phyloP scores from a whole-genome alignment of 2,888 invertebrate species.

The Ctena decussata region DNA sequence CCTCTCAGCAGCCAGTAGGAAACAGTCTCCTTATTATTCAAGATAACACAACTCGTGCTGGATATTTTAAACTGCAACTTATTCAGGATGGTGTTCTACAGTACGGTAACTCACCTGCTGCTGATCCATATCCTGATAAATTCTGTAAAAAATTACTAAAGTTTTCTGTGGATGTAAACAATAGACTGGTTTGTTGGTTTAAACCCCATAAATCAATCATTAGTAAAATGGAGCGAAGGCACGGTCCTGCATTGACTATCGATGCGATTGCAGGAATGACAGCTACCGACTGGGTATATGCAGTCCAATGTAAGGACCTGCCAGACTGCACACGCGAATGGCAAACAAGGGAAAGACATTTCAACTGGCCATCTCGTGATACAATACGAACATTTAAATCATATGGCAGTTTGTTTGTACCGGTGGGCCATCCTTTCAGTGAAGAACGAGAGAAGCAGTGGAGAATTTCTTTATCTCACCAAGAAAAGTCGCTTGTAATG shows the following conservation, averaged over 20 bases:
- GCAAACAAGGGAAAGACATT: background rate
- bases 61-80: background rate
- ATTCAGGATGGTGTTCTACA: background rate
- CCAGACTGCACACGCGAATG: background rate
- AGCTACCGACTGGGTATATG: background rate
- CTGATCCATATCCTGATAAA: no score
- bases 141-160: no score
- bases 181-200: no score
- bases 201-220: no score
- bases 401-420: background rate
- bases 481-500: background rate
- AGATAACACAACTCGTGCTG: background rate
- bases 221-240: no score
- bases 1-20: background rate
- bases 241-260: no score
- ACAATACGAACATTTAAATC: background rate
- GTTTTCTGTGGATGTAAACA: no score
- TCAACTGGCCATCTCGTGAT: slow-evolving; percentile 13
- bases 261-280: no score
- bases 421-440: background rate
- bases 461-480: background rate
- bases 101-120: no score
- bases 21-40: background rate
- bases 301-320: background rate
- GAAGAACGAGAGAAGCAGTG: background rate